Evolutionary conservation across 1,140 invertebrate species (phyloP).

Genomic region (Drosophila funebris): DNA sequence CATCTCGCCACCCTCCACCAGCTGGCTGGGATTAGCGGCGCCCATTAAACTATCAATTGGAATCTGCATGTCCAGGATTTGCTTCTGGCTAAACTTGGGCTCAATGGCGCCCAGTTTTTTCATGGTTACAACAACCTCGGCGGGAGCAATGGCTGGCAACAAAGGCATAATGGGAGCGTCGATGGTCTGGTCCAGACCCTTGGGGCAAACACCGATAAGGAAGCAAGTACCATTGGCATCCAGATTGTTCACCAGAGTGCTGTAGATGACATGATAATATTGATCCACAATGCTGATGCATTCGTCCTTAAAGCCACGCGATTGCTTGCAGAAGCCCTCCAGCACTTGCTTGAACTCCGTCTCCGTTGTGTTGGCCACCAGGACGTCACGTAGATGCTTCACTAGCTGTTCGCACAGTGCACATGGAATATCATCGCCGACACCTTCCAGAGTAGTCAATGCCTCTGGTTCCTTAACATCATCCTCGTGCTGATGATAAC

Average conservation of each 20-base stretch:
- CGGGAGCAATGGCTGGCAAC: conserved; percentile 65
- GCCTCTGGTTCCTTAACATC: conserved; percentile 79
- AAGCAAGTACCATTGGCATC: conserved; percentile 88
- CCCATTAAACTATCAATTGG: conserved; percentile 88
- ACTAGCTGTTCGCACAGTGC: conserved; percentile 93
- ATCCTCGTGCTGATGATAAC: conserved; percentile 87
- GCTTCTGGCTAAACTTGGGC: conserved; percentile 68
- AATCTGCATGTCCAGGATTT: conserved; percentile 84
- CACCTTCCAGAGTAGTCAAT: conserved; percentile 84
- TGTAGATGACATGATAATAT: conserved; percentile 90
- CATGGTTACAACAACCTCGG: conserved; percentile 77
- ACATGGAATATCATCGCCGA: conserved; percentile 90
- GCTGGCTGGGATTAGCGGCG: conserved; percentile 77
- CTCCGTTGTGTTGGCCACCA: conserved; percentile 94
- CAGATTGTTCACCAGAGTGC: conserved; percentile 88
- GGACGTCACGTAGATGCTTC: conserved; percentile 89
- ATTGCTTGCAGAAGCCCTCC: conserved; percentile 91
- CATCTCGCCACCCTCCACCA: conserved; percentile 85
- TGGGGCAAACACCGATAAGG: conserved; percentile 89
- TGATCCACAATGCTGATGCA: conserved; percentile 90
- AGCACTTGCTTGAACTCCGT: conserved; percentile 91
- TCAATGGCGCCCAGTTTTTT: conserved; percentile 73
- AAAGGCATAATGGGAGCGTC: conserved; percentile 72
- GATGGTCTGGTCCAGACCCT: conserved; percentile 36
- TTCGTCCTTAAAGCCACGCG: conserved; percentile 87